These are phyloP conservation scores for Epinephelus lanceolatus DNA, from an alignment of 2,113 vertebrate species.

Conservation along the genomic window DNA sequence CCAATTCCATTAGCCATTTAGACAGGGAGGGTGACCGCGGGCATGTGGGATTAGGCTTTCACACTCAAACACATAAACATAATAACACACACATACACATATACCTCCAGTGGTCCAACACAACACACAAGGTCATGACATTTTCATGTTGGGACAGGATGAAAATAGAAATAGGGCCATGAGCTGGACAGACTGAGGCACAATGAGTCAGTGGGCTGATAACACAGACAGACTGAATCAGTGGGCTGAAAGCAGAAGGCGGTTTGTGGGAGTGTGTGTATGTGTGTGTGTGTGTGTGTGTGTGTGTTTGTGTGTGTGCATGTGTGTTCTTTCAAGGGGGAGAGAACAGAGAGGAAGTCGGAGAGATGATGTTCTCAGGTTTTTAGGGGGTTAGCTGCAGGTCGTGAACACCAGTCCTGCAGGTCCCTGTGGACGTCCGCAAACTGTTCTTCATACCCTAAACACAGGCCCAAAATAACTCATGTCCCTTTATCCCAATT, in stretches of 20 bases:
- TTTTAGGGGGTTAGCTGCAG: conserved; percentile 58
- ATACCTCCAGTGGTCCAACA: conserved; percentile 54
- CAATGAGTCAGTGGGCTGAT: conserved; percentile 77
- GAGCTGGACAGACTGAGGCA: conserved; percentile 73
- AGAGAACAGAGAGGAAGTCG: conserved; percentile 42
- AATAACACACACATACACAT: conserved; percentile 28
- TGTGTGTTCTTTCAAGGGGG: conserved; percentile 23
- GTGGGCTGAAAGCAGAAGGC: conserved; percentile 68
- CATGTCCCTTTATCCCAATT: conserved; percentile 41
- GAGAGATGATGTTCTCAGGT: conserved; percentile 57
- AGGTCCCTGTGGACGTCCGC: conserved; percentile 56
- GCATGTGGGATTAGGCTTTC: conserved; percentile 37
- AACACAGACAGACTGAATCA: conserved; percentile 74
- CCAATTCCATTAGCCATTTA: conserved; percentile 35
- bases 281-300: conserved; percentile 21
- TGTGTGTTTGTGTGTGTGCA: conserved; percentile 24
- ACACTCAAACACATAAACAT: conserved; percentile 45
- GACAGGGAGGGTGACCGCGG: conserved; percentile 10
- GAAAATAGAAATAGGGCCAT: conserved; percentile 77
- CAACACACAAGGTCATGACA: conserved; percentile 71
- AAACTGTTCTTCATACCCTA: conserved; percentile 57
- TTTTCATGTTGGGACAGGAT: conserved; percentile 70
- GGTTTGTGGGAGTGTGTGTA: conserved; percentile 18
- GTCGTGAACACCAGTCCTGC: conserved; percentile 61
- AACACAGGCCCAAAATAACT: conserved; percentile 56